Base-by-base conservation (phyloP, 2,113 vertebrate genomes). In the Todiramphus saurophagus region DNA sequence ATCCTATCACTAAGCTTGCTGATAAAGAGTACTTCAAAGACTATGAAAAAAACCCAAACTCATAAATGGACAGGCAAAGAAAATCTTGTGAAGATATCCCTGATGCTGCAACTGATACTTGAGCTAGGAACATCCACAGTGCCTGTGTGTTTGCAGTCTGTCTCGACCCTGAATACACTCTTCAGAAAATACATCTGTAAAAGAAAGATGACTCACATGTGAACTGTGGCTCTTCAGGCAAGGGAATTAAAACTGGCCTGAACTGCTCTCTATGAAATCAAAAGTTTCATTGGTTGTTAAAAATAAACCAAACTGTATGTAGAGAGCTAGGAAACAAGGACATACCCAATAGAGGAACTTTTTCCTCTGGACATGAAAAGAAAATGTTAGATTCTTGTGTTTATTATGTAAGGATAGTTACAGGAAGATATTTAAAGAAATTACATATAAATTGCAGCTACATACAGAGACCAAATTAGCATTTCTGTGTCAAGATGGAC, bases 11-110 rank as follows among this genome's bases (percentile, higher is more conserved):
- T 58, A n/a, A 11, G 11, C 19, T 58, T 17, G 11, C 19, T 58
- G 31, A 58, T 20, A 56, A 56, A 58, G 56, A 33, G 11, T 43
- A 3, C 81, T 87, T 69, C 53, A 43, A 37, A 76, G n/a, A 37
- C 10, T 67, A 12, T 7, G 3, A n/a, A 6, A 46, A 48, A 56
- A 66, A 10, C 0, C 0, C 3, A 19, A 31, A 66, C 10, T 55
- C 16, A 23, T 11, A 80, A 73, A 44, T n/a, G 13, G 7, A 58
- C 7, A 80, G 2, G 10, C 20, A 68, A 73, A 83, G 10, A 16
- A 67, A 56, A 74, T 68, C 63, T 11, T 73, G 14, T 35, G 16
- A 89, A 53, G 9, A 39, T 33, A 68, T 24, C 17, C 14, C 2
- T 63, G 23, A 28, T 69, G 23, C 20, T 93, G 33, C 41, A 93